Evolutionary conservation across 30 jellyfish, hydroid and myxozoan genomes (phyloP).

Genomic region (Aurelia coerulea): DNA sequence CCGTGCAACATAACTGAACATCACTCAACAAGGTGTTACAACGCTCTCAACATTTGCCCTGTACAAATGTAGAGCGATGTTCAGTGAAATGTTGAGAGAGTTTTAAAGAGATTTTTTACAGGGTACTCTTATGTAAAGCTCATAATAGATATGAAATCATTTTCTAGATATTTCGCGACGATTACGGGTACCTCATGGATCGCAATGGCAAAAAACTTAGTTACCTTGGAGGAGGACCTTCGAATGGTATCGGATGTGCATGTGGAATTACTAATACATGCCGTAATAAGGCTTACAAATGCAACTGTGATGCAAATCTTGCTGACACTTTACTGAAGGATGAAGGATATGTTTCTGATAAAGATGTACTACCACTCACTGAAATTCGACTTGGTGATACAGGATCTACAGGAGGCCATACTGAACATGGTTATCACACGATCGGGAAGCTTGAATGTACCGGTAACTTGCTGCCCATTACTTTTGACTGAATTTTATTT

Average conservation of each 20-base stretch:
- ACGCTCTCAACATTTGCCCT: too few species aligned
- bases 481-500: too few species aligned
- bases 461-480: neutral
- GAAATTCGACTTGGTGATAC: slow-evolving; percentile 47
- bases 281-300: neutral
- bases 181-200: slow-evolving; percentile 6
- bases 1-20: too few species aligned
- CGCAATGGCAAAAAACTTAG: slow-evolving; percentile 17
- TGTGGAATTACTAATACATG: slow-evolving; percentile 64
- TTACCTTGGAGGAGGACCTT: slow-evolving; percentile 62
- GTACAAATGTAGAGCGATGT: too few species aligned
- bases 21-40: too few species aligned
- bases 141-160: too few species aligned
- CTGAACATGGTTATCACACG: slow-evolving; percentile 43
- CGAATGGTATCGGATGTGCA: slow-evolving; percentile 59
- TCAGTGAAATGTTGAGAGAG: too few species aligned
- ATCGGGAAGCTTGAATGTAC: slow-evolving; percentile 52
- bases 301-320: slow-evolving; percentile 66
- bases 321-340: neutral
- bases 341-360: slow-evolving; percentile 53
- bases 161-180: neutral
- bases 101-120: too few species aligned
- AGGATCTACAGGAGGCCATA: slow-evolving; percentile 21
- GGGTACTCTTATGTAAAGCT: too few species aligned
- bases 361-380: slow-evolving; percentile 44